Evolutionary conservation across 2,888 invertebrate genomes (phyloP), one percentile per base, ranked within the genome.

Genomic region (Aphidius colemani): DNA sequence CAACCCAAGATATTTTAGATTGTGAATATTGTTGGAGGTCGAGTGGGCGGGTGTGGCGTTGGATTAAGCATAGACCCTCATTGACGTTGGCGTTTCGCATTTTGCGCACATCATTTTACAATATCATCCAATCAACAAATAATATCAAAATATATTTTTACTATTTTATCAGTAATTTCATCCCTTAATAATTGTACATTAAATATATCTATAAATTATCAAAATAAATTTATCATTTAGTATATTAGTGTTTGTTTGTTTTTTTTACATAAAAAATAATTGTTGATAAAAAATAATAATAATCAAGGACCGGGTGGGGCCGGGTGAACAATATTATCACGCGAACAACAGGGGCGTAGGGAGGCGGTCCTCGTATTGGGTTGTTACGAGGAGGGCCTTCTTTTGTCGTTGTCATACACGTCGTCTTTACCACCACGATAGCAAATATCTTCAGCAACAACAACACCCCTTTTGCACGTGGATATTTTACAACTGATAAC

Each of bases 41-140:
- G 86, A 86, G 86, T 86, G 86, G 86, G 86, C 86, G 79, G 78
- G 80, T 77, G 77, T 78, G 77, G 75, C 73, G 72, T 30, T 30
- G 30, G 30, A 30, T 30, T 30, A 30, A 30, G 30, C 5, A 30
- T 30, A 30, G 30, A 30, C 30, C 30, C 30, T 30, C 30, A 30
- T 30, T 30, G 30, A 30, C 30, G 30, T 30, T 30, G 30, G 30
- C 63, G 63, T 68, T 65, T 66, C 66, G 61, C 55, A 51, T 55
- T 50, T 57, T 40, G 61, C 57, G 65, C 30, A 30, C 30, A 30
- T 30, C 5, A 30, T 30, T 30, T 30, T 30, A 30, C 30, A 30
- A 30, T 30, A 30, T 30, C 2, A 30, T 30, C 30, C 30, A 30
- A 30, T 30, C 30, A 30, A 56, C 30, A 13, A 18, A 44, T 44